Evolutionary conservation across 2,113 vertebrate genomes (phyloP).

Genomic region (Oryzias celebensis): DNA sequence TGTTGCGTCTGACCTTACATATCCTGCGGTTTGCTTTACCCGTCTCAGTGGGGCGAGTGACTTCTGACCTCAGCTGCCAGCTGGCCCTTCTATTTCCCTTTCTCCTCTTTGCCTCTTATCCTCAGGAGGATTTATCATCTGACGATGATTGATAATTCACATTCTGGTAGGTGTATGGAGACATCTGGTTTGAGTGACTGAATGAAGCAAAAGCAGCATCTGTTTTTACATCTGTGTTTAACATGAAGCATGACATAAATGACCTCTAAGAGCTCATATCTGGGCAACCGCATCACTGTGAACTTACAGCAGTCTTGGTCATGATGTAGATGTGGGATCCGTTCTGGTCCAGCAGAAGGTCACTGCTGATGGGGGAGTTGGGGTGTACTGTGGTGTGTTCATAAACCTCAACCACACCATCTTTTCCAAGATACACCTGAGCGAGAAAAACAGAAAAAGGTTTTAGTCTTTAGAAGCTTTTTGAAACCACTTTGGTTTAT

Average conservation of each 20-base stretch:
- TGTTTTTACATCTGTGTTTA: conserved; percentile 20
- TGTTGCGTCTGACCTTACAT: conserved; percentile 53
- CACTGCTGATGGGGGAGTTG: conserved; percentile 82
- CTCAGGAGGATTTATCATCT: conserved; percentile 56
- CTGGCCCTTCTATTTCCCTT: conserved; percentile 55
- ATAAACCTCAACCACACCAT: conserved; percentile 77
- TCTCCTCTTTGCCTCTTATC: conserved; percentile 25
- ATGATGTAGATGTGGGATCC: conserved; percentile 89
- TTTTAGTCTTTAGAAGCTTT: not conserved
- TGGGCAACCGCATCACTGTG: not conserved
- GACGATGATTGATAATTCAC: conserved; percentile 27
- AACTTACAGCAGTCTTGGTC: conserved; percentile 85
- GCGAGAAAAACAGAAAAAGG: conserved; percentile 4
- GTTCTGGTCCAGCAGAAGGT: conserved; percentile 85
- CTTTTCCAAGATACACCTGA: conserved; percentile 85
- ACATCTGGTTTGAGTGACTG: conserved; percentile 53
- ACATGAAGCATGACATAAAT: not conserved
- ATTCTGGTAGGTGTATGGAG: conserved; percentile 41
- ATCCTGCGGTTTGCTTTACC: conserved; percentile 54
- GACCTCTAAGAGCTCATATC: not conserved
- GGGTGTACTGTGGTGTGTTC: conserved; percentile 78
- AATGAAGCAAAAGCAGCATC: conserved; percentile 19
- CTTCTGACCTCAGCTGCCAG: conserved; percentile 55
- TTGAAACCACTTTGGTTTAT: no score
- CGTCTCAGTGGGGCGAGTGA: conserved; percentile 32